Percentiles rank a stretch among this genome's conserved stretches.
Evolutionary conservation across 2,888 invertebrate species (phyloP).

Genomic region (Aphidius colemani): DNA sequence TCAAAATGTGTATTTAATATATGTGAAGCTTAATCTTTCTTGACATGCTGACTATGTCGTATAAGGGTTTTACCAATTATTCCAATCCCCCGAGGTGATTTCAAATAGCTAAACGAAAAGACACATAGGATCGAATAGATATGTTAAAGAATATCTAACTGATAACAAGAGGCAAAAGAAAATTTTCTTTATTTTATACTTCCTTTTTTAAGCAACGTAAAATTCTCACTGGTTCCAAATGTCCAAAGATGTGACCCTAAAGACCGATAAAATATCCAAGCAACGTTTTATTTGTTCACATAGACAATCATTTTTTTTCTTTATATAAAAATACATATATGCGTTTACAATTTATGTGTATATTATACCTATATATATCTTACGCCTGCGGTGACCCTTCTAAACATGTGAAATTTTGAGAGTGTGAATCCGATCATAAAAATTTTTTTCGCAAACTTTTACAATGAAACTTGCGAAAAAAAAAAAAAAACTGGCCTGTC

Average conservation of each 20-base stretch:
- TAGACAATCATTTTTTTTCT: no score
- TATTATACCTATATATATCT: no score
- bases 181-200: neutral
- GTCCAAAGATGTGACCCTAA: slow-evolving; percentile 29
- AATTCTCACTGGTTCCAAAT: slow-evolving; percentile 9
- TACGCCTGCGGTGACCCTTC: slow-evolving; percentile 6
- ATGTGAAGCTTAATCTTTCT: slow-evolving; percentile 45
- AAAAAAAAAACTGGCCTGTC: no score
- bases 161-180: slow-evolving; percentile 24
- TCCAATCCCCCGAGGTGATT: neutral
- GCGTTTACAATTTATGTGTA: no score
- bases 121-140: neutral
- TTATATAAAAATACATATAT: no score
- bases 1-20: no score
- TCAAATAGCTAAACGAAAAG: slow-evolving; percentile 5
- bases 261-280: slow-evolving; percentile 42
- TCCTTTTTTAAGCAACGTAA: neutral
- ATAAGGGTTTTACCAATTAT: slow-evolving; percentile 39
- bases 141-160: slow-evolving; percentile 4
- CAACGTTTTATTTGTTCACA: no score
- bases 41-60: slow-evolving; percentile 47
- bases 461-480: no score
- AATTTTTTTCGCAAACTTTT: no score
- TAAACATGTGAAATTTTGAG: no score
- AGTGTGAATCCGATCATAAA: no score